Evolutionary conservation across 2,797 vertebrate species (phyloP), one percentile per base, ranked within the genome.

Genomic region (Ctenopoma kingsleyae): DNA sequence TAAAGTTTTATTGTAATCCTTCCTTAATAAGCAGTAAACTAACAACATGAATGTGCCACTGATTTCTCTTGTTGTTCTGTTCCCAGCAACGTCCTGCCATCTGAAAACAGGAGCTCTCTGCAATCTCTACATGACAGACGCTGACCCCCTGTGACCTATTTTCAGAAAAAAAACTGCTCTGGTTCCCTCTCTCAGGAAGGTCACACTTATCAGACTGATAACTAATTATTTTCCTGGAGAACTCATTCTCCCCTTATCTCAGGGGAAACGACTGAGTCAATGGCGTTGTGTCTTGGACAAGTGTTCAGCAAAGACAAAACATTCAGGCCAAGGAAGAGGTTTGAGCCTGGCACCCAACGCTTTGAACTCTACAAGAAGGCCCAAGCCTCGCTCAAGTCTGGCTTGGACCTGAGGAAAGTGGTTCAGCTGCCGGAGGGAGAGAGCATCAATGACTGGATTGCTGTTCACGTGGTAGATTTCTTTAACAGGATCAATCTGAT

Each of bases 231-330:
- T 79, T 40, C 74, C 66, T 68, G 73, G 68, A 68, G 70, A 62
- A 41, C n/a, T 46, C 57, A 27, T 75, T 67, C 56, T 67, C 72
- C 60, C 78, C 76, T 78, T 51, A 78, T 81, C 78, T 67, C 57
- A 47, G 82, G 74, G 85, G 83, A 76, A 79, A 78, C 78, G 32
- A 55, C 74, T 41, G 67, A 89, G 80, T 66, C 77, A 32, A 99
- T 99, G 98, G 97, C 97, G 0, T 77, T 99, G 89, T 98, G 97
- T 90, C 95, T 99, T 46, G 98, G 97, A 81, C 97, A 99, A 91
- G 98, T 99, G 73, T 99, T 99, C 83, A 97, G 97, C 91, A 99
- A 99, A 92, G 98, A 99, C 93, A 99, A 98, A 92, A 99, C 98
- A 0, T 99, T 99, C 83, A 95, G 98, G 44, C 98, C 98, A 0